These are phyloP conservation scores for Gorsachius magnificus DNA, from an alignment of 2,797 vertebrate genomes.

Conservation along the genomic window DNA sequence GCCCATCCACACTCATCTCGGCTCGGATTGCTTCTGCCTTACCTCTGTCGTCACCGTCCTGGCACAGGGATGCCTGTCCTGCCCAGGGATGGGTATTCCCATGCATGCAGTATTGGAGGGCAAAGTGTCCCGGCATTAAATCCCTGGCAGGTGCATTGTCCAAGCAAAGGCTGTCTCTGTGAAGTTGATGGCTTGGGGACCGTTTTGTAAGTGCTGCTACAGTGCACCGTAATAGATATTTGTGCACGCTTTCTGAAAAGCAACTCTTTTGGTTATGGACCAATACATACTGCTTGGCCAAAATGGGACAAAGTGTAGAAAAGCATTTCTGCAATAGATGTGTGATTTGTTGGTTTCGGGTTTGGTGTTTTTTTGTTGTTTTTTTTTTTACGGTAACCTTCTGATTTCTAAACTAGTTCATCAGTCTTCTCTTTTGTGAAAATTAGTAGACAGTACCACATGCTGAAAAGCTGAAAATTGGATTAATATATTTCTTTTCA, in stretches of 20 bases:
- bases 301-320: neutral
- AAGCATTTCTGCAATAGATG: neutral
- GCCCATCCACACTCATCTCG: neutral
- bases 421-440: neutral
- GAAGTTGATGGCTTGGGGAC: neutral
- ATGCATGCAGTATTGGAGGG: fast-evolving
- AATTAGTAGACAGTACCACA: neutral
- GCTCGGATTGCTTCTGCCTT: neutral
- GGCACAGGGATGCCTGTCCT: fast-evolving
- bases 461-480: conserved; percentile 14
- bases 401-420: neutral
- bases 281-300: neutral
- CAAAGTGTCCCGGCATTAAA: neutral
- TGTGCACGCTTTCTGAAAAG: neutral
- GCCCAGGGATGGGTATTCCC: neutral
- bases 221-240: neutral
- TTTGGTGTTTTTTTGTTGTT: no score
- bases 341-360: no score
- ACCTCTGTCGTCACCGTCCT: neutral
- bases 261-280: neutral
- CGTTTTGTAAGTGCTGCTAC: neutral
- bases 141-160: no score
- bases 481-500: conserved; percentile 12
- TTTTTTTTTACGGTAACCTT: neutral
- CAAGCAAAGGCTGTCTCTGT: neutral